Evolutionary conservation across 2,888 invertebrate species (phyloP), one percentile per base, ranked within the genome.

Genomic region (Drosophila mettleri): DNA sequence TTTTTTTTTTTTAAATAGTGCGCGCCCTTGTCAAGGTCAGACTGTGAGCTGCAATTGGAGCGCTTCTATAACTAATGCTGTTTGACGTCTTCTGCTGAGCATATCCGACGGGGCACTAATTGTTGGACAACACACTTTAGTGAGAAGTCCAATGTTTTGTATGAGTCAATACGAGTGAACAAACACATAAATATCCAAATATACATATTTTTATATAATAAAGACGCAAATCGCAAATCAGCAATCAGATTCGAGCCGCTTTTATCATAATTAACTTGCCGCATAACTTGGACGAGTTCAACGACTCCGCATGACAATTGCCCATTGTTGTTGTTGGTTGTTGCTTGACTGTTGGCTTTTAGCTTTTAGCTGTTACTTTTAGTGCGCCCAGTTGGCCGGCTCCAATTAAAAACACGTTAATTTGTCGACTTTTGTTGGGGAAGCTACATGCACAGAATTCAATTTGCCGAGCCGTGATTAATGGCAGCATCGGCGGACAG

Each of bases 351-450:
- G 49, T 48, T 68, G 53, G 70, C 53, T 54, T 38, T 57, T 54
- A 41, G 48, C 31, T 69, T 45, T 69, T 61, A 70, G 75, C 74
- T 73, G 74, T 65, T 74, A 61, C 74, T 74, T 74, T 74, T 74
- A 65, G 64, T 65, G 73, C 69, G 59, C 66, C 65, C 70, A 76
- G 65, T 62, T 65, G 65, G 29, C 51, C 43, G 48, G 16, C 54
- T 38, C 74, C 80, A 82, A 86, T 82, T 75, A 86, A 82, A 86
- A 82, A 82, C 73, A 83, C 83, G 83, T 83, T 83, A 83, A 83
- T 83, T 83, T 83, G 86, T 83, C 69, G 80, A 80, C 81, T 78
- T 76, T 70, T 70, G 71, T 63, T 51, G 31, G 52, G 52, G 61
- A 66, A 62, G 59, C 69, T 45, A 64, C 61, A 75, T 55, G 67